Base-by-base conservation (phyloP, 2,113 vertebrate species). In the Porphyrio hochstetteri region DNA sequence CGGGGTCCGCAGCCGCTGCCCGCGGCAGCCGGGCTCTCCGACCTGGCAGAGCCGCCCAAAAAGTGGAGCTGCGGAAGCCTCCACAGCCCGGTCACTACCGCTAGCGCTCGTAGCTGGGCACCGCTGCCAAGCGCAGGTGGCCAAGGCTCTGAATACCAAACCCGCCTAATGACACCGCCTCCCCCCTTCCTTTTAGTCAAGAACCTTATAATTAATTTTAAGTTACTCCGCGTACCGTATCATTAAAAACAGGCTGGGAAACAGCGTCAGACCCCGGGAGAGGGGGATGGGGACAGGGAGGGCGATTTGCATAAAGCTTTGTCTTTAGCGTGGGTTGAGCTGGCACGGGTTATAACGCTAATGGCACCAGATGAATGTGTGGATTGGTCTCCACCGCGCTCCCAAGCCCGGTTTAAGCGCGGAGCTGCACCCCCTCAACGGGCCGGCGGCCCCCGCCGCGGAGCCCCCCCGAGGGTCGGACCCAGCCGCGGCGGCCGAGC, bases 291-390 rank as follows among this genome's bases (percentile, higher is more conserved):
- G 56, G 20, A 38, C 70, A 63, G 86, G 91, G 65, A 60, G 59
- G 78, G 18, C 9, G 17, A 98, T 98, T 98, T 98, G 96, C 98
- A 97, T 97, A 97, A 78, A 91, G 97, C 98, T 98, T 97, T 97
- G 97, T 97, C 96, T 97, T 94, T 89, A 11, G 63, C 16, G 84
- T 33, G 81, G 79, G 86, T 52, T 50, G 59, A 86, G 90, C 86
- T 93, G 96, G 95, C 82, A 61, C 91, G 81, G 93, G 88, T 93
- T 96, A 92, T 50, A 86, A 79, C 90, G 94, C 94, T 98, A 97
- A 97, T 97, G 97, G 95, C 92, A 63, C 74, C 81, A 81, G 95
- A 95, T 95, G 86, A 96, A 94, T 53, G 96, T 57, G 92, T 60
- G 86, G 86, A 70, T 76, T 42, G 92, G 75, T 87, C 92, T 90